Conservation (phyloP, 2,888 invertebrate species). For the Apotomis capreana region DNA sequence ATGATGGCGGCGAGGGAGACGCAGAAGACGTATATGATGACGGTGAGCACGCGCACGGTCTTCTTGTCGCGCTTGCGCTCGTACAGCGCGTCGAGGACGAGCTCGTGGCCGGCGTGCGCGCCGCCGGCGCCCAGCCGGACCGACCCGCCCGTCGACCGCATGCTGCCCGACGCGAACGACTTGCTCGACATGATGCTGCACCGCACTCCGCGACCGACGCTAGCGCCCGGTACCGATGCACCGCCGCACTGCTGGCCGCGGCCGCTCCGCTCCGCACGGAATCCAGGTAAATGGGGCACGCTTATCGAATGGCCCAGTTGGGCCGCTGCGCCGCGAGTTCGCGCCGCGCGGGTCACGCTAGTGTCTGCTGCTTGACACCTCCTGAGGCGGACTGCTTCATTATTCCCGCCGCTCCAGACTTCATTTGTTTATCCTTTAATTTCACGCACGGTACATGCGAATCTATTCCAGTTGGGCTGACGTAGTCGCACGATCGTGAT, state of each 20-base stretch:
- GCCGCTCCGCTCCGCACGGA: conserved; percentile 50
- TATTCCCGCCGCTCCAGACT: conserved; percentile 73
- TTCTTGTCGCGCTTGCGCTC: conserved; percentile 94
- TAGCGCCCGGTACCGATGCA: conserved; percentile 56
- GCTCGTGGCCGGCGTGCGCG: conserved; percentile 74
- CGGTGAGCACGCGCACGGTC: conserved; percentile 94
- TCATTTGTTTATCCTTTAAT: conserved; percentile 84
- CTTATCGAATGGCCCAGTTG: conserved; percentile 81
- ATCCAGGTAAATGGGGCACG: conserved; percentile 77
- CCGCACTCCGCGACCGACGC: conserved; percentile 5
- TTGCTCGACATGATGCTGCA: conserved; percentile 79
- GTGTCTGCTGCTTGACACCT: conserved; percentile 80
- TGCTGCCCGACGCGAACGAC: conserved; percentile 81
- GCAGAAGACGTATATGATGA: conserved; percentile 96
- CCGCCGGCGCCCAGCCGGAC: conserved; percentile 66
- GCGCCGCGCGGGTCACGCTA: conserved; percentile 71
- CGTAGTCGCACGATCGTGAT: conserved; percentile 71
- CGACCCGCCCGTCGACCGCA: conserved; percentile 76
- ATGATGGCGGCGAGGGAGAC: conserved; percentile 97
- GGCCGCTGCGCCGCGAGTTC: conserved; percentile 62
- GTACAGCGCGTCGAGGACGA: conserved; percentile 89
- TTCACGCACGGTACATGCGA: conserved; percentile 71
- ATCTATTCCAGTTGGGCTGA: conserved; percentile 80
- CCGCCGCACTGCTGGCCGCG: conserved; percentile 53
- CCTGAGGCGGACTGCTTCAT: conserved; percentile 78